phyloP scores from a whole-genome alignment of 2,797 vertebrate genomes.

The Bovichtus variegatus region DNA sequence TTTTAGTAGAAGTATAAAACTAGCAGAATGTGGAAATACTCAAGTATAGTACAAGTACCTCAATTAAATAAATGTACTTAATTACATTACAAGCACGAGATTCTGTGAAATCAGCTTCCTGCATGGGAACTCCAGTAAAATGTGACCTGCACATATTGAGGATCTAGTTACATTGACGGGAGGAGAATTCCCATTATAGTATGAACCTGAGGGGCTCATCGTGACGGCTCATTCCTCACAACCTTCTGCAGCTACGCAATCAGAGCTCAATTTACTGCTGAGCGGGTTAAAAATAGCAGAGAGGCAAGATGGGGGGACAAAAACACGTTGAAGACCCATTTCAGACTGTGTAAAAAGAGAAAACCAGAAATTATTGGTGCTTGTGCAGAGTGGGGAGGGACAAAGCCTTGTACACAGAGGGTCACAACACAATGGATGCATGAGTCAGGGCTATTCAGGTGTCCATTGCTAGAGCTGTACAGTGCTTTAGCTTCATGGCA shows the following conservation, averaged over 20 bases:
- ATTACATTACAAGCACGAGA: background rate
- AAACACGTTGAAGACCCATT: constrained; percentile 30
- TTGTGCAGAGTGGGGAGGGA: constrained; percentile 57
- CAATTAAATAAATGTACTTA: background rate
- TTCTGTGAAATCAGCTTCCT: constrained; percentile 47
- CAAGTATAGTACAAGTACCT: background rate
- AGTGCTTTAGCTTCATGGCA: constrained; percentile 71
- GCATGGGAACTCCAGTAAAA: constrained; percentile 33
- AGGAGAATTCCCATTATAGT: constrained; percentile 58
- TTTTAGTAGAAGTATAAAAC: background rate
- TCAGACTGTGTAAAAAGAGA: constrained; percentile 57
- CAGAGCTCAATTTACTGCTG: constrained; percentile 67
- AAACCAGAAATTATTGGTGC: constrained; percentile 69
- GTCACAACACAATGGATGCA: constrained; percentile 66
- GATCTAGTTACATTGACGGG: constrained; percentile 58
- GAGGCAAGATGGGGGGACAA: constrained; percentile 26
- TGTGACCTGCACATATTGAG: constrained; percentile 45
- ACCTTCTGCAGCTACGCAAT: constrained; percentile 39
- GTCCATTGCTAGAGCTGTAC: constrained; percentile 67
- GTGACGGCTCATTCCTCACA: constrained; percentile 41
- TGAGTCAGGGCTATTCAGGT: constrained; percentile 80
- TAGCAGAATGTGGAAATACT: background rate
- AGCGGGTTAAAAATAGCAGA: constrained; percentile 73
- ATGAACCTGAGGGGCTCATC: constrained; percentile 10
- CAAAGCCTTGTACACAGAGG: constrained; percentile 71